Evolutionary conservation across 2,888 invertebrate species (phyloP).

Genomic region (Deroplatys truncata): DNA sequence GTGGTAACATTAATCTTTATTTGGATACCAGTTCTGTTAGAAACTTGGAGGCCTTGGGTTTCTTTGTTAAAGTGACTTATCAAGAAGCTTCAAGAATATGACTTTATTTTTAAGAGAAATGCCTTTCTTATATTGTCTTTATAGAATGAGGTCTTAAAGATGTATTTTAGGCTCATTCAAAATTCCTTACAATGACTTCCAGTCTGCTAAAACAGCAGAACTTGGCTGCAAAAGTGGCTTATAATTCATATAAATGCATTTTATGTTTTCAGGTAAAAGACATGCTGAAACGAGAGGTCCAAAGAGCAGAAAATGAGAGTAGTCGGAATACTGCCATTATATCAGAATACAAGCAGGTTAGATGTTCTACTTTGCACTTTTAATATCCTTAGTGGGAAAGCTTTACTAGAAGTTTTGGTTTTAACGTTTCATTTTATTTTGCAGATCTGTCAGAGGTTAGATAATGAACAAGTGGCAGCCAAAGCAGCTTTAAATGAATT

Average conservation of each 20-base stretch:
- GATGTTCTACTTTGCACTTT: not conserved
- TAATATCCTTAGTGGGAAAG: not conserved
- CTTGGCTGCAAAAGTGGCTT: no score
- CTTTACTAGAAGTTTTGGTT: not conserved
- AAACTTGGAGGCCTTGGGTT: no score
- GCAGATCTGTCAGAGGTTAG: conserved; percentile 79
- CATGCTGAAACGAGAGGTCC: conserved; percentile 70
- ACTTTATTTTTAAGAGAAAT: no score
- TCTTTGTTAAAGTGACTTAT: no score
- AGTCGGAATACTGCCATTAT: conserved; percentile 76
- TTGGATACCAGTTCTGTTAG: no score
- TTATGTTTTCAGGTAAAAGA: conserved; percentile 59
- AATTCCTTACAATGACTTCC: no score
- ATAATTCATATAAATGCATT: not conserved
- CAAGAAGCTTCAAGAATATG: no score
- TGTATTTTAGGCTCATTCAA: no score
- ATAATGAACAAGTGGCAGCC: conserved; percentile 68
- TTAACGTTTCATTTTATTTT: conserved; percentile 40
- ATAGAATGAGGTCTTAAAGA: no score
- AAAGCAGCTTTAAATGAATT: conserved; percentile 59
- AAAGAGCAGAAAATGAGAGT: conserved; percentile 67
- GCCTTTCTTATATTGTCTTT: no score
- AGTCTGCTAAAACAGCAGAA: no score
- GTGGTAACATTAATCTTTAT: no score
- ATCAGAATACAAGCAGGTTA: conserved; percentile 81